Conservation (phyloP, 1,140 invertebrate species). For the Amyelois transitella region DNA sequence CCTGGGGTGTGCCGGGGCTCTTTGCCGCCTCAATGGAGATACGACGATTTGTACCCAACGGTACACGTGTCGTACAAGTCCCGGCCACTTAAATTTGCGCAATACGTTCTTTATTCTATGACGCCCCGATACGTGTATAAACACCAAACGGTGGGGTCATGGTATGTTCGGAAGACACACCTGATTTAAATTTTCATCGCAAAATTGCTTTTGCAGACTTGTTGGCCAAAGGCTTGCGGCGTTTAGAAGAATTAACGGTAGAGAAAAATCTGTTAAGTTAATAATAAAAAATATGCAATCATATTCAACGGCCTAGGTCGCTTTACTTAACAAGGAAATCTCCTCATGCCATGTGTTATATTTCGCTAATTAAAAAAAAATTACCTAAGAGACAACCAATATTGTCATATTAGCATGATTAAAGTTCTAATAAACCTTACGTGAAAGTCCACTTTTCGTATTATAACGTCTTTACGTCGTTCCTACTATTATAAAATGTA, state of each 20-base stretch:
- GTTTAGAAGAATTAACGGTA: neutral
- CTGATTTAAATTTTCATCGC: neutral
- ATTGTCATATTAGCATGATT: no score
- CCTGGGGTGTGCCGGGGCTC: conserved; percentile 45
- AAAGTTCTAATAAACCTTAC: no score
- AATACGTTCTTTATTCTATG: conserved; percentile 5
- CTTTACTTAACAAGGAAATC: no score
- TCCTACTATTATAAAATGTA: no score
- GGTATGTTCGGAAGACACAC: neutral
- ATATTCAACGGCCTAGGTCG: no score
- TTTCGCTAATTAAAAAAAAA: no score
- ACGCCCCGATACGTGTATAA: neutral
- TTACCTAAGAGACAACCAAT: no score
- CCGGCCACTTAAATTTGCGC: conserved; percentile 21
- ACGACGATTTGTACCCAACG: conserved; percentile 53
- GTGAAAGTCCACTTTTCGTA: no score
- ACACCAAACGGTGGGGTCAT: neutral
- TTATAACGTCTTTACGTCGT: no score
- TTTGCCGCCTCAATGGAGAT: conserved; percentile 52
- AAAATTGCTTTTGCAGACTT: no score
- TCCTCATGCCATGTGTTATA: no score
- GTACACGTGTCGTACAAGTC: conserved; percentile 47
- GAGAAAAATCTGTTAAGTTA: neutral
- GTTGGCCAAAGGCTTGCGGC: no score
- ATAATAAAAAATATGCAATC: neutral